Conservation (phyloP, 2,113 vertebrate genomes). For the Istiophorus platypterus region DNA sequence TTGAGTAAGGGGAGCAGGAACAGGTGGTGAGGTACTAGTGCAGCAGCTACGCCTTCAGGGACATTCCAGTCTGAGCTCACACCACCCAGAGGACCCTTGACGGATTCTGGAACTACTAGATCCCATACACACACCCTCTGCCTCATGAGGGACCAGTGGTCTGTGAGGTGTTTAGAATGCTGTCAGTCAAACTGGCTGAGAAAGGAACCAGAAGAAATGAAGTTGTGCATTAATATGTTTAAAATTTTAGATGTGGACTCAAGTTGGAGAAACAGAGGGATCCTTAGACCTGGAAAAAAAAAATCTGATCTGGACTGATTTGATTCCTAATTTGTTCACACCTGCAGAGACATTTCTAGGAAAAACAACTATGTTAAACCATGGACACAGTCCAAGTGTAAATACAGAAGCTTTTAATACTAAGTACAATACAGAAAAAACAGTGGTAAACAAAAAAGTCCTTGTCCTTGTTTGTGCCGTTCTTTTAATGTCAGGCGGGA, state of each 20-base stretch:
- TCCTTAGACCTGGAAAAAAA: background rate
- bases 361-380: constrained; percentile 18
- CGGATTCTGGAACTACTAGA: constrained; percentile 21
- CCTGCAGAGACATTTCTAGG: background rate
- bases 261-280: background rate
- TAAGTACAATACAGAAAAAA: constrained; percentile 80
- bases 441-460: constrained; percentile 71
- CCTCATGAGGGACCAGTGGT: background rate
- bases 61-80: constrained; percentile 65
- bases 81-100: constrained; percentile 15
- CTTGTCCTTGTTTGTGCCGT: constrained; percentile 52
- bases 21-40: constrained; percentile 55
- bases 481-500: constrained; percentile 53
- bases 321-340: background rate
- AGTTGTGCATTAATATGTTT: background rate
- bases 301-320: constrained; percentile 2
- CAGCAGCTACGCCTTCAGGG: constrained; percentile 61
- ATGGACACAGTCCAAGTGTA: constrained; percentile 39
- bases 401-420: constrained; percentile 81
- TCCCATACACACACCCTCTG: background rate
- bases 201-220: background rate
- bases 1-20: constrained; percentile 36
- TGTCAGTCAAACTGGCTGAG: background rate
- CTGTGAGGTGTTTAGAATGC: background rate
- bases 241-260: background rate